These are phyloP conservation scores for Malacoctenus gilli DNA, from an alignment of 2,797 vertebrate genomes.

Conservation along the genomic window DNA sequence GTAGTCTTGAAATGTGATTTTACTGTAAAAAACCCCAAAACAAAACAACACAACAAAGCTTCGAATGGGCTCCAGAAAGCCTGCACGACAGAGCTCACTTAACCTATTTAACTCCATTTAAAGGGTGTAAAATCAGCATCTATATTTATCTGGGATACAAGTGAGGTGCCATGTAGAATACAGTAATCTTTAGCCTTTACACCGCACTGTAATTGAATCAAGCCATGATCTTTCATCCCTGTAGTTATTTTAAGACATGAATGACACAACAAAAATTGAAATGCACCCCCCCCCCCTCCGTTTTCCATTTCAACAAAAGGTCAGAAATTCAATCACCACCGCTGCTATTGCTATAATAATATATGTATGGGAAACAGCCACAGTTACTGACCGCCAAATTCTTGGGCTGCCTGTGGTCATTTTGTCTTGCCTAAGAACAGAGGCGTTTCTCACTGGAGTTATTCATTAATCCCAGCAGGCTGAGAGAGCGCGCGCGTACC, in stretches of 20 bases:
- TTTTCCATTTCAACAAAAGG: constrained; percentile 85
- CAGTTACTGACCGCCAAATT: constrained; percentile 80
- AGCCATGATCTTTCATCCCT: constrained; percentile 83
- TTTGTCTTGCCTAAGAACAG: constrained; percentile 78
- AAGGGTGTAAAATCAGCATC: constrained; percentile 49
- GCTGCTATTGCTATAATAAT: constrained; percentile 82
- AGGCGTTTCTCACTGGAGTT: constrained; percentile 75
- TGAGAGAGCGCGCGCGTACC: constrained; percentile 40
- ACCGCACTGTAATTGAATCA: constrained; percentile 77
- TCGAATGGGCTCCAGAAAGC: constrained; percentile 25
- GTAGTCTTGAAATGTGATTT: constrained; percentile 12
- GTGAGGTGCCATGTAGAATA: constrained; percentile 72
- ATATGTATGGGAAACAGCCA: constrained; percentile 82
- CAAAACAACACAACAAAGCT: constrained; percentile 1
- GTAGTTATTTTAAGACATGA: constrained; percentile 83
- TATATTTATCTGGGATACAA: constrained; percentile 60
- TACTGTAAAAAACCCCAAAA: constrained; percentile 23
- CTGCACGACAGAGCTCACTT: constrained; percentile 19
- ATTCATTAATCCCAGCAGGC: constrained; percentile 78
- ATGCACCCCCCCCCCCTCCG: constrained; percentile 64
- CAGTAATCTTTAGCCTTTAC: constrained; percentile 79
- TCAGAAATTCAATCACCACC: constrained; percentile 87
- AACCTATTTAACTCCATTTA: constrained; percentile 50
- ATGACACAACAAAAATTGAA: constrained; percentile 85
- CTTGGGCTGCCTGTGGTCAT: constrained; percentile 81